Conservation (phyloP, 2,113 vertebrate genomes). For the Hippolais icterina region DNA sequence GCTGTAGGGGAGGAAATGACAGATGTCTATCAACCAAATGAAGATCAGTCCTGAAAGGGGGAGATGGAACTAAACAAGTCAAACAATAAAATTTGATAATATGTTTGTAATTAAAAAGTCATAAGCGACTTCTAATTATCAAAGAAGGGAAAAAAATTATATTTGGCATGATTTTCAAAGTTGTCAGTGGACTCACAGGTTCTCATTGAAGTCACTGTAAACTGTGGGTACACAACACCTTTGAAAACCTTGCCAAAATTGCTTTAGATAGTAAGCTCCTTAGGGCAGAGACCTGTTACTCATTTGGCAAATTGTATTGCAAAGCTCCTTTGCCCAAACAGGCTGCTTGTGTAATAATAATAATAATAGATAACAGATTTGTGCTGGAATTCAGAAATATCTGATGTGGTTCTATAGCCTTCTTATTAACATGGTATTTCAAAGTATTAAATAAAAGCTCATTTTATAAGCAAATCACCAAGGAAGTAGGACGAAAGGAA, state of each 20-base stretch:
- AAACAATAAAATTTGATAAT: neutral
- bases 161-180: constrained; percentile 63
- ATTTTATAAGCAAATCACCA: constrained; percentile 55
- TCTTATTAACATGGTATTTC: constrained; percentile 42
- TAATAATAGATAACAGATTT: constrained; percentile 66
- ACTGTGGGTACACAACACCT: constrained; percentile 15
- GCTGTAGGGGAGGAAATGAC: neutral
- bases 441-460: constrained; percentile 49
- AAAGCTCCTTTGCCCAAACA: constrained; percentile 28
- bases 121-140: constrained; percentile 37
- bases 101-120: constrained; percentile 42
- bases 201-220: constrained; percentile 41
- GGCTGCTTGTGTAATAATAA: neutral
- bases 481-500: constrained; percentile 28
- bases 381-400: constrained; percentile 43
- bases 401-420: constrained; percentile 52
- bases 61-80: neutral
- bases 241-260: constrained; percentile 64
- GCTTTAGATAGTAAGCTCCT: constrained; percentile 25
- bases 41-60: neutral
- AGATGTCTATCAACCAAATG: neutral
- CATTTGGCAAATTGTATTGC: constrained; percentile 49
- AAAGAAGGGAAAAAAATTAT: neutral
- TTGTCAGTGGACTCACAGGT: constrained; percentile 9
- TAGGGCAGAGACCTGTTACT: constrained; percentile 48